Percentiles rank a stretch among this genome's conserved stretches.
These are phyloP conservation scores for Neopelma chrysocephalum DNA, from an alignment of 2,797 vertebrate genomes.

Conservation along the genomic window DNA sequence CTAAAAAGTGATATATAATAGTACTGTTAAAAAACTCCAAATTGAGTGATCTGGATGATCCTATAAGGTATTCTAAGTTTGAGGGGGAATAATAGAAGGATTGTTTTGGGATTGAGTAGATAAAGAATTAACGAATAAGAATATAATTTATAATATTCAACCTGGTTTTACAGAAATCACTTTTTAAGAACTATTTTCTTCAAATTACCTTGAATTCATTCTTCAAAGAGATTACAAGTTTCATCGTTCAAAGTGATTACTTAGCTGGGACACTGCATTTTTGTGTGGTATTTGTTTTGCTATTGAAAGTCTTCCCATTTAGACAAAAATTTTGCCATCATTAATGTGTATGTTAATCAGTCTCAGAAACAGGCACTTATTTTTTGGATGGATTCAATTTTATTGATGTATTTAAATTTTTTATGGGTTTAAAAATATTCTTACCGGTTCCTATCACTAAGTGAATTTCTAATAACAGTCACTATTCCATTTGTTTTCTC, in stretches of 20 bases:
- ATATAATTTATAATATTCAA: not conserved
- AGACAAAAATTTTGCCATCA: not conserved
- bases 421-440: not conserved
- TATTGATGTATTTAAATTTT: not conserved
- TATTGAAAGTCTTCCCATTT: not conserved
- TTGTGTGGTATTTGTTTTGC: not conserved
- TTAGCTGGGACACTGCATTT: not conserved
- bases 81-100: not conserved
- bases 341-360: not conserved
- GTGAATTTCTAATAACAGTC: not conserved
- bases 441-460: not conserved
- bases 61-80: not conserved
- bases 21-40: not conserved
- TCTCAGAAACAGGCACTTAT: not conserved
- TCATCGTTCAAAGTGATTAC: not conserved
- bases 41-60: not conserved
- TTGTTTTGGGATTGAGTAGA: not conserved
- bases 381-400: not conserved
- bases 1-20: not conserved
- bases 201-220: not conserved
- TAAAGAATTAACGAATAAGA: not conserved
- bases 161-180: not conserved
- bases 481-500: not conserved
- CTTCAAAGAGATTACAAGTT: not conserved
- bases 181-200: not conserved